Evolutionary conservation across 1,140 invertebrate species (phyloP).

Genomic region (Cydia strobilella): DNA sequence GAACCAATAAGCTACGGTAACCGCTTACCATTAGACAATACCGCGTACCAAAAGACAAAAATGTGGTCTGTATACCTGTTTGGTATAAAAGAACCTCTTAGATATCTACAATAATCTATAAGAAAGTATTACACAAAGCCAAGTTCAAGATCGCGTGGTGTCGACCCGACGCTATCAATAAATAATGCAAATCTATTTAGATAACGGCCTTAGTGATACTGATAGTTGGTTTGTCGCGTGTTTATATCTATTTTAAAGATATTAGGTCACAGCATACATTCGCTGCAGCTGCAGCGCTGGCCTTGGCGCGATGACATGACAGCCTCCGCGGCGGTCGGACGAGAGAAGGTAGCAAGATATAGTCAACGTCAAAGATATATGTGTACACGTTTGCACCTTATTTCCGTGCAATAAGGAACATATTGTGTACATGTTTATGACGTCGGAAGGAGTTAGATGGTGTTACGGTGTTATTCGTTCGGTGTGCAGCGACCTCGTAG

Average conservation of each 20-base stretch:
- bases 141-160: constrained; percentile 24
- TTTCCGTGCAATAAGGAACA: neutral
- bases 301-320: constrained; percentile 19
- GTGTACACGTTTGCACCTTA: neutral
- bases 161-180: constrained; percentile 12
- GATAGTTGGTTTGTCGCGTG: constrained; percentile 12
- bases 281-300: constrained; percentile 6
- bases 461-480: neutral
- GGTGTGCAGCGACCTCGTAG: constrained; percentile 10
- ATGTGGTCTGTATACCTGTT: too few relatives aligned
- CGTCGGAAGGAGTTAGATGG: neutral
- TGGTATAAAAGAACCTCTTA: too few relatives aligned
- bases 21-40: too few relatives aligned
- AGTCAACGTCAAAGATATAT: neutral
- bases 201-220: constrained; percentile 9
- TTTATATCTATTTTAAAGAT: constrained; percentile 24
- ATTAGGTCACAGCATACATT: constrained; percentile 25
- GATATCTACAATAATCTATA: neutral
- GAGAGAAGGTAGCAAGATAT: neutral
- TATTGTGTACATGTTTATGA: neutral
- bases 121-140: constrained; percentile 8
- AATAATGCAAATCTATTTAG: constrained; percentile 30
- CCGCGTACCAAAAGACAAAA: neutral
- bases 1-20: neutral
- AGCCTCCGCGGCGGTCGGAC: neutral